Evolutionary conservation across 2,797 vertebrate genomes (phyloP), one percentile per base, ranked within the genome.

Genomic region (Dipus sagitta): DNA sequence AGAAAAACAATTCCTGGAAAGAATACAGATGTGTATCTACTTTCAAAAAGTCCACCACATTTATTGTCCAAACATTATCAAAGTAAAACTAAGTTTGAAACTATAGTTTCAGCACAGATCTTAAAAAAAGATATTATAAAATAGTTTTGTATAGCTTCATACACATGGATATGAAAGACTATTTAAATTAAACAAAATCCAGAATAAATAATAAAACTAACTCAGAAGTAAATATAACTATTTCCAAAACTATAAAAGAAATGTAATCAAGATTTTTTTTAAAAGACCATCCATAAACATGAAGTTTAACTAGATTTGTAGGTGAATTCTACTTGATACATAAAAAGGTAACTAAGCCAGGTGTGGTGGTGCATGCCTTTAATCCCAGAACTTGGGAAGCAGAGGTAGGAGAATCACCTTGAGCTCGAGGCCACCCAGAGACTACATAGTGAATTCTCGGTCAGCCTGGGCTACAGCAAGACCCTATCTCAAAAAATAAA

Each of bases 201-300:
- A 34, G 62, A 15, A 58, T 79, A 68, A 68, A n/a, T n/a, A n/a
- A 67, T 26, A 26, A 28, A 93, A 90, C 7, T 52, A 17, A 70
- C 52, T 13, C 65, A n/a, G 70, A 94, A 87, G 58, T 74, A 78
- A 89, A 83, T 42, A 34, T 54, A 13, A 89, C 34, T 77, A 30
- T 74, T 94, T 77, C 12, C 38, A 79, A 94, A 93, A 83, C 67
- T 32, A 84, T 34, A 32, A 78, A 71, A 82, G 24, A 87, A 81
- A 87, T 86, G 77, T 62, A 68, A 76, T 78, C 26, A 80, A 26
- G 8, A 47, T n/a, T n/a, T n/a, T 3, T 14, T 54, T 54, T 12
- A 30, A 54, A 62, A 34, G 38, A 14, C 42, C 8, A 83, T 23
- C 62, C 7, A 67, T 32, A 90, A 81, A 13, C n/a, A 75, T 84